A percentile compares a stretch with the other conserved stretches of the same genome.
Conservation (phyloP, 2,113 vertebrate genomes). For the Sebastes schlegelii region DNA sequence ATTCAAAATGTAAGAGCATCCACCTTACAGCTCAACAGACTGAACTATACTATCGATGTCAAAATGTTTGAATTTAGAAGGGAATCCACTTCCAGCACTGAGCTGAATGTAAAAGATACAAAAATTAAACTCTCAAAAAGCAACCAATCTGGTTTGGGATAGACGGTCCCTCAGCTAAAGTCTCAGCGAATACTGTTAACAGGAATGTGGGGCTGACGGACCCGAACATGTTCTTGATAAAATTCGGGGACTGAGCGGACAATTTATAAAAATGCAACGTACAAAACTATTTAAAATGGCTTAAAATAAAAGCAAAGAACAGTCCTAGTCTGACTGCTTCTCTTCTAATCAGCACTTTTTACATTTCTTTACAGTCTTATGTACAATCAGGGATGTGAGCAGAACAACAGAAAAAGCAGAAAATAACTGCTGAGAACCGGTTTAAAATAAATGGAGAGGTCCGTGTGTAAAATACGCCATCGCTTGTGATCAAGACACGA, state of each 20-base stretch:
- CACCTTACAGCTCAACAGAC: background rate
- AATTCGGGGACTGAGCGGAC: background rate
- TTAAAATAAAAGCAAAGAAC: slow-evolving; percentile 45
- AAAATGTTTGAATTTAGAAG: background rate
- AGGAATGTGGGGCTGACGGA: slow-evolving; percentile 24
- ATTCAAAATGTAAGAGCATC: slow-evolving; percentile 8
- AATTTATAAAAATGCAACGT: slow-evolving; percentile 56
- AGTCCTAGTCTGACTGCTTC: slow-evolving; percentile 19
- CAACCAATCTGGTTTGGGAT: background rate
- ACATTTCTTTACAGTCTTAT: slow-evolving; percentile 73
- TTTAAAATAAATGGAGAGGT: background rate
- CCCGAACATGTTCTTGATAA: background rate
- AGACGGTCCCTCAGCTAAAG: background rate
- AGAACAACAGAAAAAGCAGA: background rate
- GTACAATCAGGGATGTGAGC: slow-evolving; percentile 60
- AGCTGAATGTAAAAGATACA: background rate
- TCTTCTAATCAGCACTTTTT: slow-evolving; percentile 42
- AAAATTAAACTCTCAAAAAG: slow-evolving; percentile 8
- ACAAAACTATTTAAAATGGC: slow-evolving; percentile 62
- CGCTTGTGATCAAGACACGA: background rate
- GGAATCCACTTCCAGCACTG: background rate
- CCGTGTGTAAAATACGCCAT: background rate
- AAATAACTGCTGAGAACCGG: background rate
- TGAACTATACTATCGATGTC: background rate
- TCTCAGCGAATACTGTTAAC: background rate